A percentile compares a stretch with the other conserved stretches of the same genome.
phyloP scores from a whole-genome alignment of 2,113 vertebrate species.

The Pituophis catenifer region DNA sequence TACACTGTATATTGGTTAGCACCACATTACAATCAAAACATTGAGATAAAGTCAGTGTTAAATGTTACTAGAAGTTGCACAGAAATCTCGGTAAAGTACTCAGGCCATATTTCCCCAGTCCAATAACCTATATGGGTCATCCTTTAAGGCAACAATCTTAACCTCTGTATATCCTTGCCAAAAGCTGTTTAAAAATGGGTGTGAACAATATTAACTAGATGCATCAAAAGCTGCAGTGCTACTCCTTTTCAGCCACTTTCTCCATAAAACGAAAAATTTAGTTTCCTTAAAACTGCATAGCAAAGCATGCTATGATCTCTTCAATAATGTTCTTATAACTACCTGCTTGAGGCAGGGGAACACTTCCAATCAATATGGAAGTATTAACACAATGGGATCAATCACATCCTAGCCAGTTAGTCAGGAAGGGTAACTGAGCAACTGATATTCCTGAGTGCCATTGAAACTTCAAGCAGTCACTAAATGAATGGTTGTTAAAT shows the following conservation, averaged over 20 bases:
- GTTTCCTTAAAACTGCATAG: background rate
- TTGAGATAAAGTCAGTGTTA: background rate
- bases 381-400: background rate
- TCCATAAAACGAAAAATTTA: background rate
- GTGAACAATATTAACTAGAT: background rate
- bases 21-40: background rate
- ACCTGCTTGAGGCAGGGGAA: background rate
- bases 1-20: background rate
- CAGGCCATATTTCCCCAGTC: background rate
- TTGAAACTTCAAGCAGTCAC: background rate
- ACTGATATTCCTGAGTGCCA: background rate
- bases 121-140: background rate
- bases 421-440: background rate
- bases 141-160: background rate
- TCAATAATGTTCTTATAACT: background rate
- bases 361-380: background rate
- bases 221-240: background rate
- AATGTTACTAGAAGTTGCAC: background rate
- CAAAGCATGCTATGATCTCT: background rate
- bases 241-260: background rate
- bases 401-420: background rate
- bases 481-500: background rate
- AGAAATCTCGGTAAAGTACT: background rate
- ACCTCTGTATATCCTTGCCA: background rate
- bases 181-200: background rate